Percentiles rank a stretch among this genome's conserved stretches.
These are phyloP conservation scores for Dynastes hyllus DNA, from an alignment of 2,888 invertebrate genomes.

Conservation along the genomic window DNA sequence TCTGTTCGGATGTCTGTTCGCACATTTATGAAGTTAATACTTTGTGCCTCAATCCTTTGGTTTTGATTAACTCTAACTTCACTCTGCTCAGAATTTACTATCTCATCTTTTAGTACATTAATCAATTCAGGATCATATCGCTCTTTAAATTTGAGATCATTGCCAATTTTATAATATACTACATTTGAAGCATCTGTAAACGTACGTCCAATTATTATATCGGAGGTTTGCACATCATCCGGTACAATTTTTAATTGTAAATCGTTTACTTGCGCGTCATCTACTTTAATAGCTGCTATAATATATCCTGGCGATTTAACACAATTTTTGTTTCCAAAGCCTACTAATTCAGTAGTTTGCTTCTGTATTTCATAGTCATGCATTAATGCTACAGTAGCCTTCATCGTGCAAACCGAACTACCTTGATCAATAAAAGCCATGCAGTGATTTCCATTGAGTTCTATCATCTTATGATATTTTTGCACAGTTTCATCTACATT, in stretches of 20 bases:
- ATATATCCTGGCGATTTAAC: background rate
- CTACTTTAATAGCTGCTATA: background rate
- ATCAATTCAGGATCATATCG: background rate
- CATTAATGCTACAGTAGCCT: background rate
- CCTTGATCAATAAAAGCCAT: background rate
- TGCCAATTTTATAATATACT: background rate
- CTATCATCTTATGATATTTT: background rate
- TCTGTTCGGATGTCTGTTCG: too few species aligned
- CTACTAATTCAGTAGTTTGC: background rate
- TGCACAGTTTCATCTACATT: background rate
- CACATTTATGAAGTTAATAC: too few species aligned
- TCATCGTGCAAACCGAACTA: background rate
- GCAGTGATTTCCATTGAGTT: background rate
- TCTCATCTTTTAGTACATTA: background rate
- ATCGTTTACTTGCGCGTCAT: background rate
- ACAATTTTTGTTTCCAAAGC: background rate
- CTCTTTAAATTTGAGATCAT: background rate
- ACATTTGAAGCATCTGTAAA: background rate
- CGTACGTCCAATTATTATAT: background rate
- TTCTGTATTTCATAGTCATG: background rate
- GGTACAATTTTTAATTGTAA: background rate
- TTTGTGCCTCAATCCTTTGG: background rate
- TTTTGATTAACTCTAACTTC: background rate
- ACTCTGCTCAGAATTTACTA: background rate
- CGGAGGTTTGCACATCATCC: background rate